A percentile compares a stretch with the other conserved stretches of the same genome.
Conservation (phyloP, 2,888 invertebrate genomes). For the Noctua fimbriata region DNA sequence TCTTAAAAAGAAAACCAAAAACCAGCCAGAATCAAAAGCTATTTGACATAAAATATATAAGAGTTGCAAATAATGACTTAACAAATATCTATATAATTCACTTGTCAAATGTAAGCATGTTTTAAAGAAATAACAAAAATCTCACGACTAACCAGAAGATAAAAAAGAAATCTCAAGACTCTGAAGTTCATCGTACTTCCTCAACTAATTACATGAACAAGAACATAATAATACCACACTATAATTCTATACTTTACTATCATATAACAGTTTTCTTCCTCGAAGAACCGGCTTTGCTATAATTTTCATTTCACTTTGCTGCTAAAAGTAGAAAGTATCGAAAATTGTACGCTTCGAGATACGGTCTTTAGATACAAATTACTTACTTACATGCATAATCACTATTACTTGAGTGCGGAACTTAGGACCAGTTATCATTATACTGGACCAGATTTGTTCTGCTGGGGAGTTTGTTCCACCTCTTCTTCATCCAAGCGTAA, state of each 20-base stretch:
- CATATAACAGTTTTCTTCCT: conserved; percentile 62
- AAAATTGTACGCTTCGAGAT: conserved; percentile 68
- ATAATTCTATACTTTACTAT: conserved; percentile 31
- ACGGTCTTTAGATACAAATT: conserved; percentile 63
- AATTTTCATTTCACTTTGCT: conserved; percentile 71
- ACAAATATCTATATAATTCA: background rate
- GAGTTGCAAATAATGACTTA: background rate
- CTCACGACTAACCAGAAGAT: background rate
- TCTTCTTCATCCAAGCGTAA: background rate
- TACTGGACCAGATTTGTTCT: background rate
- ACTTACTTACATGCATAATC: conserved; percentile 53
- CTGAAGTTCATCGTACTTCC: conserved; percentile 41
- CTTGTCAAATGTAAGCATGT: background rate
- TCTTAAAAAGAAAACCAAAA: background rate
- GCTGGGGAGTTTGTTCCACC: background rate
- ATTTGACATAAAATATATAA: background rate
- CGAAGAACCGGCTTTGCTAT: conserved; percentile 39
- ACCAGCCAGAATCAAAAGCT: background rate
- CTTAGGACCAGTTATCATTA: conserved; percentile 1
- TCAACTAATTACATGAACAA: conserved; percentile 33
- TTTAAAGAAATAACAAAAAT: background rate
- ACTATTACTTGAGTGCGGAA: conserved; percentile 26
- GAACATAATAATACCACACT: conserved; percentile 31
- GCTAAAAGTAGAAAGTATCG: conserved; percentile 71
- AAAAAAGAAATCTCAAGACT: conserved; percentile 24